phyloP scores from a whole-genome alignment of 92 coral and sea anemone species.

The Scolanthus callimorphus region DNA sequence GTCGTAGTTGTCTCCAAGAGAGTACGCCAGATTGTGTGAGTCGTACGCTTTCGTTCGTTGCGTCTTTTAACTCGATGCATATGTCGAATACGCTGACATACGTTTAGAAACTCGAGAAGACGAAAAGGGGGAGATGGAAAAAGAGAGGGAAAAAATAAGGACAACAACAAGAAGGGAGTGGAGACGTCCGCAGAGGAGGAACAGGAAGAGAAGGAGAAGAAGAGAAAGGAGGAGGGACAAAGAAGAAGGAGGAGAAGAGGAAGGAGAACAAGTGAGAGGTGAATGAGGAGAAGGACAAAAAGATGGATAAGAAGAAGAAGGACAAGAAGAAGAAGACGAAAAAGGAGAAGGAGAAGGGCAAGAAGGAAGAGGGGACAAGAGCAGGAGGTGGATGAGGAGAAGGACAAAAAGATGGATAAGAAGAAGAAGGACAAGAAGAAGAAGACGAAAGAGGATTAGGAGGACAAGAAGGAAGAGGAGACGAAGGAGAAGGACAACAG shows the following conservation, averaged over 20 bases:
- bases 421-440: neutral
- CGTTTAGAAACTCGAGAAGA: too few relatives aligned
- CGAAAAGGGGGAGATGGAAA: too few relatives aligned
- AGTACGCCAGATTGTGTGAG: too few relatives aligned
- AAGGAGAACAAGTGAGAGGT: neutral
- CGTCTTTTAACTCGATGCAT: too few relatives aligned
- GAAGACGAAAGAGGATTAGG: neutral
- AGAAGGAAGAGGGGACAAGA: neutral
- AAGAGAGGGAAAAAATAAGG: too few relatives aligned
- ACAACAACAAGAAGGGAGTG: neutral
- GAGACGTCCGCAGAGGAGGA: neutral
- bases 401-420: neutral
- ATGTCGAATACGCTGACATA: too few relatives aligned
- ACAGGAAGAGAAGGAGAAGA: constrained; percentile 1
- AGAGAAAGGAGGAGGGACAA: neutral
- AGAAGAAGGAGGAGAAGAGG: constrained; percentile 5
- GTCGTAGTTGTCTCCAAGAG: too few relatives aligned
- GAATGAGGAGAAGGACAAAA: neutral
- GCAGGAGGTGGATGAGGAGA: neutral
- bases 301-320: neutral
- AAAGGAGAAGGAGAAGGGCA: neutral
- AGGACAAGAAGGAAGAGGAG: neutral
- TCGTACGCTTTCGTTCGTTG: too few relatives aligned
- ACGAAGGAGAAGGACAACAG: neutral
- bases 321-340: neutral